phyloP scores from a whole-genome alignment of 2,113 vertebrate genomes.

The Anguilla rostrata region DNA sequence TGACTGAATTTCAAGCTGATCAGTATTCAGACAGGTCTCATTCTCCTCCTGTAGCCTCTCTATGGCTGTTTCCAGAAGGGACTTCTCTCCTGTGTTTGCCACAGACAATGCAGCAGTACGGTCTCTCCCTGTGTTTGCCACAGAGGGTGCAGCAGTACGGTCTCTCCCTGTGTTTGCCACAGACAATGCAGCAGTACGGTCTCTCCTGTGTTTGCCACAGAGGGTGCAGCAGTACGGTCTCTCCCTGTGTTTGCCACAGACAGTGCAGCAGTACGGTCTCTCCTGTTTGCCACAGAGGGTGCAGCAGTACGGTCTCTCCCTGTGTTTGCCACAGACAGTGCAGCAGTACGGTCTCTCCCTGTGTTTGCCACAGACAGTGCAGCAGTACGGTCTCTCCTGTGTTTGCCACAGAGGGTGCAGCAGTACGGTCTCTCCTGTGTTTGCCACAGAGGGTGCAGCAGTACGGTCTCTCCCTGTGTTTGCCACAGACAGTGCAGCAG shows the following conservation, averaged over 20 bases:
- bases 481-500: no score
- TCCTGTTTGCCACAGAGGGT: conserved; percentile 61
- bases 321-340: no score
- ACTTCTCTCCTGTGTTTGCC: no score
- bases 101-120: no score
- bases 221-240: conserved; percentile 69
- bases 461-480: conserved; percentile 69
- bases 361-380: conserved; percentile 39
- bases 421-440: conserved; percentile 66
- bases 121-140: conserved; percentile 39
- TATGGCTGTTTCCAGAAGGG: no score
- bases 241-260: conserved; percentile 56
- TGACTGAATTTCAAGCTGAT: no score
- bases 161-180: conserved; percentile 57
- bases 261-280: no score
- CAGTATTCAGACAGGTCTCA: no score
- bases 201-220: conserved; percentile 68
- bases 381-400: conserved; percentile 61
- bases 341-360: no score
- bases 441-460: conserved; percentile 70
- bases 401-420: conserved; percentile 60
- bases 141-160: conserved; percentile 49
- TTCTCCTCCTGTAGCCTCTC: no score
- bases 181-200: conserved; percentile 63
- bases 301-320: conserved; percentile 68